These are phyloP conservation scores for Limnothrissa miodon DNA, from an alignment of 2,113 vertebrate genomes.

Conservation along the genomic window DNA sequence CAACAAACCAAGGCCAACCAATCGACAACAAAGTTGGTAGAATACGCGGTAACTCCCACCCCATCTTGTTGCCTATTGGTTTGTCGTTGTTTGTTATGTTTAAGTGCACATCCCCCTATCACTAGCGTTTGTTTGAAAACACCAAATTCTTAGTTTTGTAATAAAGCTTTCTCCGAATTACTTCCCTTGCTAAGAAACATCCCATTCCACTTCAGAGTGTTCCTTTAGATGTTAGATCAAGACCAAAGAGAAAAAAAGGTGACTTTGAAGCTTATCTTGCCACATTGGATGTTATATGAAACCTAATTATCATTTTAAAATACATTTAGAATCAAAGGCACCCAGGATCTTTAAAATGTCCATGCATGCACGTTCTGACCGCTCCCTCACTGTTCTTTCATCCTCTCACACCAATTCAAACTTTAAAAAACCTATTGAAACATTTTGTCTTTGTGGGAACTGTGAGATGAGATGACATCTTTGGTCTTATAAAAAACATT, in stretches of 20 bases:
- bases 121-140: too few relatives aligned
- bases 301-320: slow-evolving; percentile 12
- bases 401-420: background rate
- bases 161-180: background rate
- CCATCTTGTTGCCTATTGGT: too few relatives aligned
- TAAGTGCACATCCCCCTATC: too few relatives aligned
- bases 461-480: too few relatives aligned
- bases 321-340: slow-evolving; percentile 11
- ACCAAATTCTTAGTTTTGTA: background rate
- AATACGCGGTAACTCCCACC: too few relatives aligned
- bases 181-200: background rate
- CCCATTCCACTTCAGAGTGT: background rate
- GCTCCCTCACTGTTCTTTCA: background rate
- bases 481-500: too few relatives aligned
- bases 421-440: too few relatives aligned
- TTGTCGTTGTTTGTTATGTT: too few relatives aligned
- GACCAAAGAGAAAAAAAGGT: background rate
- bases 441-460: too few relatives aligned
- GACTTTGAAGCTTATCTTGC: background rate
- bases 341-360: background rate
- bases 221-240: background rate
- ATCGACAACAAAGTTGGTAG: too few relatives aligned
- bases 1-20: too few relatives aligned
- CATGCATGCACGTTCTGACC: background rate
- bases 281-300: background rate